Evolutionary conservation across 2,113 vertebrate species (phyloP).

Genomic region (Blennius ocellaris): DNA sequence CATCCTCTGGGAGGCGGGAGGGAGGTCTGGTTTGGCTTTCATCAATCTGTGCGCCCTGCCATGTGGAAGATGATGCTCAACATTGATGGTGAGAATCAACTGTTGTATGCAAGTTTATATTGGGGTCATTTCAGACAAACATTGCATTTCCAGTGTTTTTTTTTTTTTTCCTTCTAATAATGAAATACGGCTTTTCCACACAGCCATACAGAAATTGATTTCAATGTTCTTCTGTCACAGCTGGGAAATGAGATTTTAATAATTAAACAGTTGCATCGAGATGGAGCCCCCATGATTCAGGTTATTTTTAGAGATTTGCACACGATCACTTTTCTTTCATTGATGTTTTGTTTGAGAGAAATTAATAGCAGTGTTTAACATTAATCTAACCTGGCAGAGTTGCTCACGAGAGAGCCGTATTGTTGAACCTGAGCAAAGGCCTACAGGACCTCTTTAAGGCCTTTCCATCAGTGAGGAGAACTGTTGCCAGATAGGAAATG

Average conservation of each 20-base stretch:
- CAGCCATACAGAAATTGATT: slow-evolving; percentile 19
- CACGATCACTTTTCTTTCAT: background rate
- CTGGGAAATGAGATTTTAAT: slow-evolving; percentile 51
- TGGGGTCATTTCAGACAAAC: no score
- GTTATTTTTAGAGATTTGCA: slow-evolving; percentile 17
- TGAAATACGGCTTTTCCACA: background rate
- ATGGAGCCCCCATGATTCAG: slow-evolving; percentile 12
- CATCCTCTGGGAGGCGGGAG: slow-evolving; percentile 96
- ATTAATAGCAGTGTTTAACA: slow-evolving; percentile 8
- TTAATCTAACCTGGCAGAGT: background rate
- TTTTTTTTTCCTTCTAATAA: background rate
- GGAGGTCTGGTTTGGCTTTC: slow-evolving; percentile 99
- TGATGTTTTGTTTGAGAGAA: slow-evolving; percentile 27
- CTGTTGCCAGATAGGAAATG: background rate
- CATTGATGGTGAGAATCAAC: slow-evolving; percentile 91
- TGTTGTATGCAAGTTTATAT: background rate
- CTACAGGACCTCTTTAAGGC: background rate
- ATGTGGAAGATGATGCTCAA: slow-evolving; percentile 99
- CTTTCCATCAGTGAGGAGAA: background rate
- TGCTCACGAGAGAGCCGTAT: background rate
- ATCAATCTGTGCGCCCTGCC: slow-evolving; percentile 97
- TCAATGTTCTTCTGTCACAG: background rate
- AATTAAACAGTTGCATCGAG: slow-evolving; percentile 36
- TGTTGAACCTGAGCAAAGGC: background rate
- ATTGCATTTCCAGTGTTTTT: background rate